Evolutionary conservation across 2,797 vertebrate genomes (phyloP), one percentile per base, ranked within the genome.

Genomic region (Peromyscus aztecus): DNA sequence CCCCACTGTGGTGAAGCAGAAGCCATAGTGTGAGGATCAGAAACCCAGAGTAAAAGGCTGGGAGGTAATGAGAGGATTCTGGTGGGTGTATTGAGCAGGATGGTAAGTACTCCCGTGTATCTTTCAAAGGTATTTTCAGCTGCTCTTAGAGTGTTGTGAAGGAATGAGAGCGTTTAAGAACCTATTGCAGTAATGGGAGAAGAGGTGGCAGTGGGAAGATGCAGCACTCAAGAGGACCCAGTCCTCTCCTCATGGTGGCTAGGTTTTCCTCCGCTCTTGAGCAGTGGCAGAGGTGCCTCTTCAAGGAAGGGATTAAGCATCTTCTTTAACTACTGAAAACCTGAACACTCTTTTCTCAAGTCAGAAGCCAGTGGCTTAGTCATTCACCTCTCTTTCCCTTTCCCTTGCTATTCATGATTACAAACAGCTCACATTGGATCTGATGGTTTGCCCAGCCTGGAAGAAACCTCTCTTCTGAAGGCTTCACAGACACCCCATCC

Each of bases 71-170:
- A 57, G 55, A 10, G 27, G 23, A 13, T 27, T 17, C 21, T 4
- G 16, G 37, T 0, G 1, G 40, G 24, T 21, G 13, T 31, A 6
- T 69, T 69, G 59, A n/a, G 34, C 40, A 12, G 31, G 17, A 5
- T 4, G 27, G 1, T 55, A 21, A 7, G 2, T 0, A 61, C 31
- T 55, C 19, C 27, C 2, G 0, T 0, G 4, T 2, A 21, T 24
- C 31, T 76, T 83, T 27, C 40, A 84, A 63, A 84, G 63, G 24
- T 24, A 12, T 10, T 40, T 49, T 19, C 2, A 31, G 63, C 24
- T 6, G 24, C 77, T 4, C 2, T 46, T 52, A 40, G 57, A 67
- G 13, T 57, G 14, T 3, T 13, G 17, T 10, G 1, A 14, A 49
- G n/a, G 43, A 69, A 88, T 27, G 49, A 6, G 14, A 57, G 29